Evolutionary conservation across 2,888 invertebrate species (phyloP).

Genomic region (Polymixis flavicincta): DNA sequence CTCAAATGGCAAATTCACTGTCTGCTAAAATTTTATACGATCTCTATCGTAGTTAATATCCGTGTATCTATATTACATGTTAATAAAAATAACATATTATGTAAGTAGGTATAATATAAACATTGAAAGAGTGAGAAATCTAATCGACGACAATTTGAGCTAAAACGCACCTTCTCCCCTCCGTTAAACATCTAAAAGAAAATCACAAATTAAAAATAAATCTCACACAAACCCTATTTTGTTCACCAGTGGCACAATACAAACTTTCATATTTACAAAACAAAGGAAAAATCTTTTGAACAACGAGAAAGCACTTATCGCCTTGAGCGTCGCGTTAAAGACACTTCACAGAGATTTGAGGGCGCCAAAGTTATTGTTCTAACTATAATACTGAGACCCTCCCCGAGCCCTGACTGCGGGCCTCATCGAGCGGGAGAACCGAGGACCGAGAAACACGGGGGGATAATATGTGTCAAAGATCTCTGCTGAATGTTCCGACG

Average conservation of each 20-base stretch:
- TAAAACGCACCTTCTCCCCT: conserved; percentile 39
- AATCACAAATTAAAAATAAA: conserved; percentile 57
- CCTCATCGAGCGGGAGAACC: conserved; percentile 63
- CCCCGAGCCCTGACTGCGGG: conserved; percentile 59
- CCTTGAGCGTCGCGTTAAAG: conserved; percentile 84
- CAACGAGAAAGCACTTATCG: conserved; percentile 85
- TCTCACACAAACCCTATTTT: conserved; percentile 55
- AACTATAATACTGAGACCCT: conserved; percentile 77
- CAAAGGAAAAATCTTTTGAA: conserved; percentile 81
- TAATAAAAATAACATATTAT: background rate
- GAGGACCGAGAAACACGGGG: conserved; percentile 54
- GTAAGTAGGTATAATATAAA: conserved; percentile 10
- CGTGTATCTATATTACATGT: background rate
- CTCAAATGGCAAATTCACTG: background rate
- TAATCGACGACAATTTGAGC: background rate
- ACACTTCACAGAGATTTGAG: conserved; percentile 86
- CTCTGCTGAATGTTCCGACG: conserved; percentile 67
- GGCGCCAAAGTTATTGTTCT: conserved; percentile 78
- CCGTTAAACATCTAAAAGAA: too few species aligned
- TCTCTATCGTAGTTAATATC: background rate
- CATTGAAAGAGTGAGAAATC: background rate
- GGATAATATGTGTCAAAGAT: conserved; percentile 70
- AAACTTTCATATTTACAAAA: conserved; percentile 84
- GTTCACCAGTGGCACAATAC: conserved; percentile 72
- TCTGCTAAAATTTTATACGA: background rate